phyloP scores from a whole-genome alignment of 2,113 vertebrate species.

The Microcebus griseorufus region DNA sequence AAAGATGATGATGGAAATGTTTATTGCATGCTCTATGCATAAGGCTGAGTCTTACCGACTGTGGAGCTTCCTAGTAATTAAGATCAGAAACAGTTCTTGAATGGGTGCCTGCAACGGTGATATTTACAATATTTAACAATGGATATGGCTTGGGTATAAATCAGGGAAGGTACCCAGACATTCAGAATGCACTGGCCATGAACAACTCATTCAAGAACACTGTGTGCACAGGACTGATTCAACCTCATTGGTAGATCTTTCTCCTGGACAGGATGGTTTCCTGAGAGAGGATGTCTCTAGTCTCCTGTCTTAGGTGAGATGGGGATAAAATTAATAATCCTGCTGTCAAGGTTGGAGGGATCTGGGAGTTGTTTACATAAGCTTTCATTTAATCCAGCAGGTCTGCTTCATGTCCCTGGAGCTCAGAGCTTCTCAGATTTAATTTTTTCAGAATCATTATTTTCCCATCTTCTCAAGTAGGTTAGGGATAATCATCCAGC shows the following conservation, averaged over 20 bases:
- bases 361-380: neutral
- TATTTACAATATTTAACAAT: neutral
- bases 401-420: neutral
- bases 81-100: neutral
- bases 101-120: neutral
- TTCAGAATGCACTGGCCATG: neutral
- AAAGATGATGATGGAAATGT: neutral
- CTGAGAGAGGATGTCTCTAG: neutral
- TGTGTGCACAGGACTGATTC: too few species aligned
- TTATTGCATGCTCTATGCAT: neutral
- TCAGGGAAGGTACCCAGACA: neutral
- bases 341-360: neutral
- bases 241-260: neutral
- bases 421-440: neutral
- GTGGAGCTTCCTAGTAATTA: neutral
- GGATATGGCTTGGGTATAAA: neutral
- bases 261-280: neutral
- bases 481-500: neutral
- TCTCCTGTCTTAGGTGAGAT: neutral
- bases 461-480: neutral
- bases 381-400: neutral
- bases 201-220: neutral
- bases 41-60: neutral
- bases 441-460: neutral
- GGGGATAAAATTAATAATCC: neutral